Evolutionary conservation across 1,140 invertebrate genomes (phyloP).

Genomic region (Pinna nobilis): DNA sequence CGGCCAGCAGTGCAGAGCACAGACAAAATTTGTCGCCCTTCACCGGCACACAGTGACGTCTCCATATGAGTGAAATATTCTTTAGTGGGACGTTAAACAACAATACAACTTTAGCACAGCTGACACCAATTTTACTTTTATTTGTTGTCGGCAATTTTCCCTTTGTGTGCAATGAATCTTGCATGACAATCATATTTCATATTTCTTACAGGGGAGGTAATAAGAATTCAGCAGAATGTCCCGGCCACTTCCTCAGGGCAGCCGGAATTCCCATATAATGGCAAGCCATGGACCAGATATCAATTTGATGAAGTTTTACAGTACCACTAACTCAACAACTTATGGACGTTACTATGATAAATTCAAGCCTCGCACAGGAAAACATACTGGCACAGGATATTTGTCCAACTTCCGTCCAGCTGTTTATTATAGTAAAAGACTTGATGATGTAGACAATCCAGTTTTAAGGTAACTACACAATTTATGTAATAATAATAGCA

Average conservation of each 20-base stretch:
- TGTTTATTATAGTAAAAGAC: conserved; percentile 69
- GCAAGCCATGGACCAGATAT: conserved; percentile 70
- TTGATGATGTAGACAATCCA: conserved; percentile 73
- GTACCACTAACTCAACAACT: conserved; percentile 69
- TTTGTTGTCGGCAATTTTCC: no score
- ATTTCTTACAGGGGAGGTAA: no score
- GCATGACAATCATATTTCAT: no score
- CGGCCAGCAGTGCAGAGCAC: no score
- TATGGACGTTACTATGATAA: conserved; percentile 71
- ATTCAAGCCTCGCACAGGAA: conserved; percentile 66
- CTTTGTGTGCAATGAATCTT: no score
- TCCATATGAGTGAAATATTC: no score
- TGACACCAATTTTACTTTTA: no score
- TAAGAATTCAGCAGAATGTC: no score
- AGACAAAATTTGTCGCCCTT: no score
- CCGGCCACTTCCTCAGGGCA: conserved; percentile 58
- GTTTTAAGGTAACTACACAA: conserved; percentile 44
- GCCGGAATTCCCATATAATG: conserved; percentile 63
- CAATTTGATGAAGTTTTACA: conserved; percentile 73
- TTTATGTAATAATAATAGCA: neutral
- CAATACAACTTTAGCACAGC: no score
- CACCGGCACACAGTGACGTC: no score
- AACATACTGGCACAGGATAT: conserved; percentile 72
- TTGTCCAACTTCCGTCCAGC: conserved; percentile 69
- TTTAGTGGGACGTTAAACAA: no score